Base-by-base conservation (phyloP, 2,797 vertebrate genomes). In the Labroides dimidiatus region DNA sequence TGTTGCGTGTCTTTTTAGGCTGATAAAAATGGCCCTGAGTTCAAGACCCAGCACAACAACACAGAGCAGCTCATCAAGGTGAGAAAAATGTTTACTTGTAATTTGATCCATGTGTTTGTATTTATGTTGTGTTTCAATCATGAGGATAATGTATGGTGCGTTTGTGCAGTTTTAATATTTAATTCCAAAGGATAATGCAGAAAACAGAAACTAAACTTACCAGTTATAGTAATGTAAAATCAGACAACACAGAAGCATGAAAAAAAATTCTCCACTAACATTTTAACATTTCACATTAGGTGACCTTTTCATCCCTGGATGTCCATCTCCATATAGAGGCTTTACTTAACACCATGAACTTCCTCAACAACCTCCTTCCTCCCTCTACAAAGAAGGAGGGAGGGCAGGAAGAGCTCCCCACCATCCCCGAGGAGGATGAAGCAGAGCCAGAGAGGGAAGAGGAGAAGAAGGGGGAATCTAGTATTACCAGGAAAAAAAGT, bases 311-410 rank as follows among this genome's bases (percentile, higher is more conserved):
- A 12, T 99, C 98, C 56, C 84, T 99, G 89, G 97, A 99, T 84
- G 85, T 98, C 72, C 96, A 98, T 91, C 95, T 99, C 64, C 97
- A 99, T 73, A 97, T 96, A 0, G 97, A 99, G 90, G 95, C 97
- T 79, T 93, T 99, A 43, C 90, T 99, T 57, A 97, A 92, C 86
- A 89, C 96, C 63, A 95, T 98, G 79, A 97, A 94, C 90, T 99
- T 96, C 80, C 77, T 99, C 70, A 95, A 72, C 84, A 97, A 93
- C 85, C 93, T 97, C 33, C 73, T 97, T 21, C 96, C 97, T 49
- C 90, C 92, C 37, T 89, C 95, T 75, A 83, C 84, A 56, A 84
- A 90, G 69, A 95, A 95, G 74, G 95, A 95, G 74, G 82, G 77
- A 79, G 51, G 77, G 2, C 65, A 75, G 14, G 93, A 94, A 39